Conservation (phyloP, 2,113 vertebrate species). For the Triplophysa dalaica region DNA sequence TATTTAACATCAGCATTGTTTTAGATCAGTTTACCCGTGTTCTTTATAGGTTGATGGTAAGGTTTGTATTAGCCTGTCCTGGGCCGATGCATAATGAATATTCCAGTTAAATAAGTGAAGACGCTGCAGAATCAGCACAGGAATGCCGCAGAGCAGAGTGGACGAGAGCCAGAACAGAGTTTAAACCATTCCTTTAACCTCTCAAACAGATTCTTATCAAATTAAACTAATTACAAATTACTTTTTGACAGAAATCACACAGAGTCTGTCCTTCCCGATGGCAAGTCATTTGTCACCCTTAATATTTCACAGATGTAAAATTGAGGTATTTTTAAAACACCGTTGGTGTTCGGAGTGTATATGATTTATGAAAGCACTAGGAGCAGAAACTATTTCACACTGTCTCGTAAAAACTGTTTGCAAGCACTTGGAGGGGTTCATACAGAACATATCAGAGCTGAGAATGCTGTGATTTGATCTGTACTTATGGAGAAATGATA, state of each 20-base stretch:
- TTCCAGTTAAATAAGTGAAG: conserved; percentile 19
- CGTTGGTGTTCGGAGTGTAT: neutral
- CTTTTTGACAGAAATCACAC: neutral
- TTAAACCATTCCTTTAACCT: neutral
- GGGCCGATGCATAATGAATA: conserved; percentile 25
- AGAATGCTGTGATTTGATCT: conserved; percentile 5
- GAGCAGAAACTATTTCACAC: neutral
- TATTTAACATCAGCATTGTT: neutral
- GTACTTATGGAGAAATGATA: conserved; percentile 2
- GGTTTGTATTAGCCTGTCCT: conserved; percentile 8
- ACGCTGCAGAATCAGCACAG: neutral
- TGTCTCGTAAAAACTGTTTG: neutral
- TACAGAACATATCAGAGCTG: neutral
- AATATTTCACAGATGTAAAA: neutral
- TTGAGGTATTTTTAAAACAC: conserved; percentile 9
- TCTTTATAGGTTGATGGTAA: neutral
- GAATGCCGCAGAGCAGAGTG: neutral
- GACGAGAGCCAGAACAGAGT: neutral
- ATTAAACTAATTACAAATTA: neutral
- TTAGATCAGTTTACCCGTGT: neutral
- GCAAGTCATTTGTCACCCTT: conserved; percentile 1
- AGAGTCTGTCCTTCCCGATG: neutral
- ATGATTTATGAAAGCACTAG: conserved; percentile 24
- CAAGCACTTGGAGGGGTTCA: neutral
- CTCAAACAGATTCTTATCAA: neutral